Percentiles rank a stretch among this genome's conserved stretches.
These are phyloP conservation scores for Gobio gobio DNA, from an alignment of 2,113 vertebrate genomes.

Conservation along the genomic window DNA sequence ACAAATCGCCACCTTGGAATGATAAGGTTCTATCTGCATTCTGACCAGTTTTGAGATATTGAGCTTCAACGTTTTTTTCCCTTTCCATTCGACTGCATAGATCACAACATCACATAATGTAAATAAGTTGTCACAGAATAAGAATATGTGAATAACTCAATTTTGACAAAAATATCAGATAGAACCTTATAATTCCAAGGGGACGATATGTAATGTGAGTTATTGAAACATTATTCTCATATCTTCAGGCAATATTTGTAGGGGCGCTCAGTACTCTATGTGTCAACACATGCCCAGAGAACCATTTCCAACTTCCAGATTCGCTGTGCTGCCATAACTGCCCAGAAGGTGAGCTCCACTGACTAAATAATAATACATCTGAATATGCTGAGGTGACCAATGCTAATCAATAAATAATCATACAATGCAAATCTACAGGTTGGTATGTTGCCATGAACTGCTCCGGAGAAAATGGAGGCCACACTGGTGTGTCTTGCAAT, in stretches of 20 bases:
- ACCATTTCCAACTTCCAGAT: neutral
- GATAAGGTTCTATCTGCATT: too few species aligned
- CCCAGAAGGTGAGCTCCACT: neutral
- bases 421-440: neutral
- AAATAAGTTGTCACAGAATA: too few species aligned
- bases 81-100: too few species aligned
- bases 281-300: neutral
- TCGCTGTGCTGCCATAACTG: neutral
- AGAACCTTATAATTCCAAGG: too few species aligned
- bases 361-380: neutral
- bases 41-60: too few species aligned
- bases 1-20: too few species aligned
- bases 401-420: neutral
- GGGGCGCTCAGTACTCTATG: neutral
- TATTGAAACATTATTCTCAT: too few species aligned
- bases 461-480: rapidly evolving
- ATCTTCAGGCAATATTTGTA: neutral
- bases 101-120: too few species aligned
- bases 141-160: too few species aligned
- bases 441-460: neutral
- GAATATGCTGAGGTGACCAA: neutral
- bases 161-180: too few species aligned
- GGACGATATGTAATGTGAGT: neutral
- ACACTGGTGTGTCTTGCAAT: neutral
- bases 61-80: too few species aligned